Evolutionary conservation across 2,888 invertebrate genomes (phyloP), one percentile per base, ranked within the genome.

Genomic region (Callyntrura sp.): DNA sequence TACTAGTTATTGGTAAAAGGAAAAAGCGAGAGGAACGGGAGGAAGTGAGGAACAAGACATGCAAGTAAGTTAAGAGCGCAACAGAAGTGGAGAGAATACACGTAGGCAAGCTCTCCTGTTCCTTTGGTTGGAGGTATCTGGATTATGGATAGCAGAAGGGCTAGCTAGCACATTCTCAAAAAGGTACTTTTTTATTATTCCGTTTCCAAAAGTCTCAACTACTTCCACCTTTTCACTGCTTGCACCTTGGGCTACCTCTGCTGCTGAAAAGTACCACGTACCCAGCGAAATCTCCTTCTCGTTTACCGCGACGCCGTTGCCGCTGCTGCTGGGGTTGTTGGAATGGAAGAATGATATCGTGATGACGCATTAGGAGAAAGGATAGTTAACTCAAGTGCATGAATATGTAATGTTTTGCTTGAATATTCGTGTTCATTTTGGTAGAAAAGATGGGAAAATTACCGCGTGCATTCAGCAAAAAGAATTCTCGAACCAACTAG

Each of bases 181-280:
- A 65, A 65, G 28, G 28, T 65, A 65, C 65, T 65, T 65, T 65
- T 25, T n/a, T n/a, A n/a, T n/a, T 65, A 28, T 65, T 65, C 65
- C 28, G 25, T 28, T 12, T 28, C 65, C 3, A 11, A 28, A 28
- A 65, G 60, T 20, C 60, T 62, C 60, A 4, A 62, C 60, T 28
- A 65, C 14, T 25, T 65, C 25, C 65, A 65, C 28, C 65, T 65
- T n/a, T 65, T 65, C 65, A 65, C 65, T 28, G 28, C 28, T 65
- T 28, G 25, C 12, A 65, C 65, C 65, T 65, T 65, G 28, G 28
- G 65, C 65, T 65, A 28, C 65, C 12, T 14, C 65, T 65, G 9
- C 65, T n/a, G 4, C 57, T 57, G 14, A 9, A 9, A n/a, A n/a
- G n/a, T n/a, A n/a, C n/a, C n/a, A n/a, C n/a, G n/a, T n/a, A 57